Base-by-base conservation (phyloP, 2,113 vertebrate genomes). In the Penelope pileata region DNA sequence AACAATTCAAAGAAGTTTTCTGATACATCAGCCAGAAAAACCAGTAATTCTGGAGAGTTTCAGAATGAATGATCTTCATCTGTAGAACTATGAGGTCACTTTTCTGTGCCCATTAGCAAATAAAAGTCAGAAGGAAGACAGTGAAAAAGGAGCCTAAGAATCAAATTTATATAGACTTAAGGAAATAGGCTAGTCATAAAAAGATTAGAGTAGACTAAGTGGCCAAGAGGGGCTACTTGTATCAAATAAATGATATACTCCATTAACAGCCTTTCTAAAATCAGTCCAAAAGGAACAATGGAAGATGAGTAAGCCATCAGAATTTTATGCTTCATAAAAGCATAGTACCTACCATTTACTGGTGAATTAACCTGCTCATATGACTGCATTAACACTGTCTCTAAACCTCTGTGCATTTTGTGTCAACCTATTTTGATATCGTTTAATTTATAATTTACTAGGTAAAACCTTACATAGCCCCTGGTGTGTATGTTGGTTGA, bases 331-430 rank as follows among this genome's bases (percentile, higher is more conserved):
- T 67, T 81, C 29, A 54, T 73, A 91, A 88, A 78, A 92, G 58
- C 38, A 43, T 1, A 79, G 15, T 32, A 51, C 30, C 74, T 80
- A 12, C 15, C 23, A 16, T 93, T 70, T 82, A 43, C 8, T 75
- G 34, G 10, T 78, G 72, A 91, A 90, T 72, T 75, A 94, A 54
- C 26, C 32, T 91, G 83, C 78, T 91, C 50, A 76, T 88, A 86
- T 70, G 53, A 66, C 69, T 51, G 90, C 88, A 91, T 92, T 82
- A 91, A 45, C 54, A 88, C 59, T 68, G 77, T 38, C 56, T 94
- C 32, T 82, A 82, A 92, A 45, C 19, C 66, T 82, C 77, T 58
- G 54, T 78, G 94, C 56, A 40, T 80, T 90, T 92, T 88, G 7
- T 32, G 51, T 83, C 88, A 83, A 36, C 48, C 22, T 76, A 6